Conservation (phyloP, 1,140 invertebrate species). For the Anastrepha obliqua region DNA sequence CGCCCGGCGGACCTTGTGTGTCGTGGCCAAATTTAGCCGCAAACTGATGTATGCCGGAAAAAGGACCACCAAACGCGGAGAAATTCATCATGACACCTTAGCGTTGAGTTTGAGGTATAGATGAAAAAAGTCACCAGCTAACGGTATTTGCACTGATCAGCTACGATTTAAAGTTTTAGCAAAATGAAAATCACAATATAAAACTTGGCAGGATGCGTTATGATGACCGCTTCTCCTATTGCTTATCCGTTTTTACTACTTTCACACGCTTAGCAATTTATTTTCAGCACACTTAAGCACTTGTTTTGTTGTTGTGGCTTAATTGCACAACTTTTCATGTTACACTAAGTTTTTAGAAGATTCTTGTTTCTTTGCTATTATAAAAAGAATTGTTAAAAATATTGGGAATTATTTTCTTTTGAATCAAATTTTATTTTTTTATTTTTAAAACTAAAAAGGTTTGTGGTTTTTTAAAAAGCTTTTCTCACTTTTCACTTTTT, state of each 20-base stretch:
- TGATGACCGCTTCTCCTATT: not conserved
- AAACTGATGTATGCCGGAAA: constrained; percentile 74
- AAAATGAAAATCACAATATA: not conserved
- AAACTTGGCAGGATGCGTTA: not conserved
- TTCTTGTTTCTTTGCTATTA: not conserved
- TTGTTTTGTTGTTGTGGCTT: not conserved
- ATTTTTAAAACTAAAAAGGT: too few species aligned
- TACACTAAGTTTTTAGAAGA: not conserved
- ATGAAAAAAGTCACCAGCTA: not conserved
- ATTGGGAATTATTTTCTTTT: too few species aligned
- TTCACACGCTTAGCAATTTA: too few species aligned
- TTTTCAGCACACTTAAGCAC: not conserved
- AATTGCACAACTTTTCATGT: constrained; percentile 14
- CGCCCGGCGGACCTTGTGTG: constrained; percentile 69
- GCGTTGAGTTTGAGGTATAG: not conserved
- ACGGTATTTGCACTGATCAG: not conserved
- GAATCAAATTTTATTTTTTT: too few species aligned
- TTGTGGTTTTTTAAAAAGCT: too few species aligned
- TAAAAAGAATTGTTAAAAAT: not conserved
- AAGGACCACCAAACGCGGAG: constrained; percentile 73
- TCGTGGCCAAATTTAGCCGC: constrained; percentile 73
- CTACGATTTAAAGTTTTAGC: not conserved
- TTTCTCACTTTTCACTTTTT: not conserved
- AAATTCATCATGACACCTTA: constrained; percentile 71
- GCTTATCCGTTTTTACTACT: constrained; percentile 2